Evolutionary conservation across 2,888 invertebrate species (phyloP), one percentile per base, ranked within the genome.

Genomic region (Opisthograptis luteolata): DNA sequence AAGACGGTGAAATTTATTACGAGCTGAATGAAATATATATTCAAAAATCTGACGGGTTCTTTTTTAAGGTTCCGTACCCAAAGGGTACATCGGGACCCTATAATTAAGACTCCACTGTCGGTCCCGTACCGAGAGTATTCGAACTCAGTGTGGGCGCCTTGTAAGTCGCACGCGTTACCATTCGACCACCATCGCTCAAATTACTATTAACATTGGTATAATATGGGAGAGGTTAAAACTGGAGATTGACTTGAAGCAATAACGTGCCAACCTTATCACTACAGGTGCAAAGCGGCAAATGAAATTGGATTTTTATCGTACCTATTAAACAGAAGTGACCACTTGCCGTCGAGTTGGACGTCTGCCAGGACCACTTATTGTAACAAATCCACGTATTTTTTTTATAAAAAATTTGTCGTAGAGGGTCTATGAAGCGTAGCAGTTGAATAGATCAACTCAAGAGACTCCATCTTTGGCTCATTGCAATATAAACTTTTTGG

Each of bases 251-350:
- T 20, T 8, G 13, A 20, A n/a, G 34, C 12, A 15, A 40, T 40
- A 40, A 39, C 19, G 41, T 42, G 17, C 20, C 19, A n/a, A n/a
- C 2, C 12, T 19, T 36, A 20, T 2, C 27, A 22, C 24, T 44
- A 40, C 50, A 50, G 50, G 50, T 50, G 50, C 44, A 44, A 50
- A 40, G 34, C 32, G 14, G 20, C 10, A 39, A 39, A 49, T 43
- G 43, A 49, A 49, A 49, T 49, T 44, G 39, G 37, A 44, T 40
- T 39, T 49, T 44, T 44, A 50, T 50, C 43, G 32, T 9, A 25
- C 17, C 50, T 24, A 35, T 50, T 44, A 44, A 32, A 14, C 34
- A 35, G 22, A 40, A 50, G 44, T 50, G 50, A 50, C 50, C 50
- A 50, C 50, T 50, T 49, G 30, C 24, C 37, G 19, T 28, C 14